A percentile compares a stretch with the other conserved stretches of the same genome.
Evolutionary conservation across 2,113 vertebrate species (phyloP).

Genomic region (Antigone vipio): DNA sequence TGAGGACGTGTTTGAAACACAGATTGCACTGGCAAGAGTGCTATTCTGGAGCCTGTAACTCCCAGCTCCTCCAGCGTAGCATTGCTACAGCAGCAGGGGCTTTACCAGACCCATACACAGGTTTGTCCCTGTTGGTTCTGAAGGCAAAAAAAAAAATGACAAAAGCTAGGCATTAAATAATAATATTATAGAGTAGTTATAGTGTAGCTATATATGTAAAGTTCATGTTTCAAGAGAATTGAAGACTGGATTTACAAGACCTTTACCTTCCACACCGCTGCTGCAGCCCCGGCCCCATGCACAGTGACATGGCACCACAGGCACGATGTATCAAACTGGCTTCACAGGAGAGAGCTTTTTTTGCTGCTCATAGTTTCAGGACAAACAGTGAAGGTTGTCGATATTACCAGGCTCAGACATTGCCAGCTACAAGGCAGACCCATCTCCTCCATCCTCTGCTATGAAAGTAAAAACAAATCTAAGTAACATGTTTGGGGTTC

Average conservation of each 20-base stretch:
- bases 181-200: neutral
- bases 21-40: neutral
- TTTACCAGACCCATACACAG: neutral
- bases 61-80: neutral
- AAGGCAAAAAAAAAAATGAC: neutral
- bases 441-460: neutral
- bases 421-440: neutral
- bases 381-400: neutral
- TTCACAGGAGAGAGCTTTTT: neutral
- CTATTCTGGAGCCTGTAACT: neutral
- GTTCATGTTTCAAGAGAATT: neutral
- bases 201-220: neutral
- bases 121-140: neutral
- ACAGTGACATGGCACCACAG: rapidly evolving
- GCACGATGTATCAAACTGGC: rapidly evolving
- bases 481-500: neutral
- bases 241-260: neutral
- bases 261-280: neutral
- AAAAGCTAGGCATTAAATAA: constrained; percentile 2
- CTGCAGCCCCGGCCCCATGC: neutral
- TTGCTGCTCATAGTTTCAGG: neutral
- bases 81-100: neutral
- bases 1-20: neutral
- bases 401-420: neutral
- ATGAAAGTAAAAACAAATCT: neutral